Conservation (phyloP, 1,140 invertebrate species). For the Papilio aristodemus region DNA sequence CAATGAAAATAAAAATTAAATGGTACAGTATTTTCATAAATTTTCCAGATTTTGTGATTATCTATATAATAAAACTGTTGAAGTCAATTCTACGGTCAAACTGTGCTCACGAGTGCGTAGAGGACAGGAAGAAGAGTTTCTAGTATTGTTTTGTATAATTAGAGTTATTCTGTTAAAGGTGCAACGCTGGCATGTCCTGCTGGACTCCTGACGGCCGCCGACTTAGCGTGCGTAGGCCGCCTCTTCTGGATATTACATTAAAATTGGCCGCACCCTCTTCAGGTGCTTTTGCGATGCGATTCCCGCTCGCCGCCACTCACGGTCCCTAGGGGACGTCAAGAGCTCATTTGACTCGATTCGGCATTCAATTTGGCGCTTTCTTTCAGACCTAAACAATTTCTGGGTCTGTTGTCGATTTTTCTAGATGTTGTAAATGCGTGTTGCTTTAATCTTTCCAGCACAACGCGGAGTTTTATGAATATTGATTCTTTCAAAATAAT, state of each 20-base stretch:
- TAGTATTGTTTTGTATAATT: neutral
- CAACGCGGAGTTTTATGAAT: conserved; percentile 3
- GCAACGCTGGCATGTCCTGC: conserved; percentile 77
- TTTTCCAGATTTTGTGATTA: too few relatives aligned
- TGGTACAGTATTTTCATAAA: too few relatives aligned
- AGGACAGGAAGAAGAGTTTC: neutral
- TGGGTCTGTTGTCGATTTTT: conserved; percentile 25
- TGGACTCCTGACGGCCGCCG: conserved; percentile 75
- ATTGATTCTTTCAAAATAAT: conserved; percentile 5
- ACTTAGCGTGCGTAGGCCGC: conserved; percentile 55
- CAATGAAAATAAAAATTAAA: too few relatives aligned
- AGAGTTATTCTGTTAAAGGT: conserved; percentile 47
- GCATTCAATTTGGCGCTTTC: conserved; percentile 13
- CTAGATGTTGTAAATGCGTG: conserved; percentile 17
- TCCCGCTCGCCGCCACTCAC: conserved; percentile 39
- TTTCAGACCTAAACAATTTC: conserved; percentile 9
- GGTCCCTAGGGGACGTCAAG: conserved; percentile 12
- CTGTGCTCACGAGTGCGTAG: too few relatives aligned
- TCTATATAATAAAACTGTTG: too few relatives aligned
- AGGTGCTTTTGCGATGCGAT: conserved; percentile 43
- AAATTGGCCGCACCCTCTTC: conserved; percentile 40
- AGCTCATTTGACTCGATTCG: conserved; percentile 17
- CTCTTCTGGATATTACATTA: conserved; percentile 38
- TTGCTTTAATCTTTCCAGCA: conserved; percentile 20
- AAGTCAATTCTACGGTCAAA: too few relatives aligned